These are phyloP conservation scores for Drosophila pseudotalamancana DNA, from an alignment of 2,888 invertebrate species.

Conservation along the genomic window DNA sequence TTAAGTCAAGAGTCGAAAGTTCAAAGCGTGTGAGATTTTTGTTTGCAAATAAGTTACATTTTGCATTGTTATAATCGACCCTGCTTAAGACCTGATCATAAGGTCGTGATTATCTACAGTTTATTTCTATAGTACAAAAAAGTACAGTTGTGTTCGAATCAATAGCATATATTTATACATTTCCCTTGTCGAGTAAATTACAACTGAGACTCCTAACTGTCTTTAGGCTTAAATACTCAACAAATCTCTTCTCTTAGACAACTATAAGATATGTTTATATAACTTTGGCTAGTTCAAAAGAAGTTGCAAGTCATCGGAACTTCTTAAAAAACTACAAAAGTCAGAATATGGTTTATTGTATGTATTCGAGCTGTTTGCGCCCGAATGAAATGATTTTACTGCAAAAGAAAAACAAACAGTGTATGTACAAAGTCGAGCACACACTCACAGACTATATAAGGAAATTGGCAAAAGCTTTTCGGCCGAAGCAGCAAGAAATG, in stretches of 20 bases:
- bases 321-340: slow-evolving; percentile 14
- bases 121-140: too few species aligned
- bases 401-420: not conserved
- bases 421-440: not conserved
- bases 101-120: too few species aligned
- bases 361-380: slow-evolving; percentile 8
- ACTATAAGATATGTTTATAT: too few species aligned
- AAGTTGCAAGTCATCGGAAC: too few species aligned
- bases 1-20: not conserved
- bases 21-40: not conserved
- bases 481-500: slow-evolving; percentile 1
- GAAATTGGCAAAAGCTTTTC: slow-evolving; percentile 20
- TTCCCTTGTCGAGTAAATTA: too few species aligned
- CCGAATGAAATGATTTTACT: slow-evolving; percentile 21
- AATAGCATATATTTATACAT: too few species aligned
- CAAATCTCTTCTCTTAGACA: too few species aligned
- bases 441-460: not conserved
- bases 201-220: too few species aligned
- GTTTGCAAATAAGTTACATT: not conserved
- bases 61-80: too few species aligned
- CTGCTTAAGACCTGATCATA: not conserved
- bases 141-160: too few species aligned
- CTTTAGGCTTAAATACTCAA: too few species aligned
- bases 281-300: too few species aligned
- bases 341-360: slow-evolving; percentile 6